Evolutionary conservation across 2,888 invertebrate species (phyloP), one percentile per base, ranked within the genome.

Genomic region (Poecilus cupreus): DNA sequence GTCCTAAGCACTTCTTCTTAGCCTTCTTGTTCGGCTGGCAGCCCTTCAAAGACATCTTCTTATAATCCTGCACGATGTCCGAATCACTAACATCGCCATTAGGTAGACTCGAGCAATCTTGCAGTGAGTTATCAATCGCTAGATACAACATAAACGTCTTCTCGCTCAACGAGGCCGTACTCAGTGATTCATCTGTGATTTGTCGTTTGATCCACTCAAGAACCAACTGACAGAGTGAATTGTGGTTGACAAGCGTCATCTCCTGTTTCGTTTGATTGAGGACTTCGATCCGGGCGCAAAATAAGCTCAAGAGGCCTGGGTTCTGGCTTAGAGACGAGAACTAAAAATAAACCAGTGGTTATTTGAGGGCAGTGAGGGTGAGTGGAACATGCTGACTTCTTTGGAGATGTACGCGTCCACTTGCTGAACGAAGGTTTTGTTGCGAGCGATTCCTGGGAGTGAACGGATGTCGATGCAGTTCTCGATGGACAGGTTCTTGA

Each of bases 71-170:
- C 43, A 96, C 93, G 83, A 95, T 92, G 86, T 95, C 95, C 24
- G 94, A 94, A 88, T 95, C 94, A 82, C 93, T 94, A 81, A 91
- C 89, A 82, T 92, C 91, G 6, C 91, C 91, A 70, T 88, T 86
- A 5, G 95, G 95, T 86, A 96, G 90, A 86, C 95, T 94, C 82
- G 93, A 92, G 89, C 95, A 96, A 90, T 96, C 96, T 85, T 95
- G 94, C 84, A 96, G 90, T 43, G 93, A 93, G 87, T 96, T 95
- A 87, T 93, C 94, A 82, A 92, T 90, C 84, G 95, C 94, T 82
- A 96, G 91, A 89, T 94, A 96, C 86, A 96, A 89, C 89, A 96
- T 91, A 87, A 95, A 94, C 18, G 93, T 92, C 90, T 95, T 94
- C 86, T 94, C 92, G 77, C 90, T 90, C 82, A 93, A 87, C 84